Base-by-base conservation (phyloP, 2,113 vertebrate species). In the Carollia perspicillata region DNA sequence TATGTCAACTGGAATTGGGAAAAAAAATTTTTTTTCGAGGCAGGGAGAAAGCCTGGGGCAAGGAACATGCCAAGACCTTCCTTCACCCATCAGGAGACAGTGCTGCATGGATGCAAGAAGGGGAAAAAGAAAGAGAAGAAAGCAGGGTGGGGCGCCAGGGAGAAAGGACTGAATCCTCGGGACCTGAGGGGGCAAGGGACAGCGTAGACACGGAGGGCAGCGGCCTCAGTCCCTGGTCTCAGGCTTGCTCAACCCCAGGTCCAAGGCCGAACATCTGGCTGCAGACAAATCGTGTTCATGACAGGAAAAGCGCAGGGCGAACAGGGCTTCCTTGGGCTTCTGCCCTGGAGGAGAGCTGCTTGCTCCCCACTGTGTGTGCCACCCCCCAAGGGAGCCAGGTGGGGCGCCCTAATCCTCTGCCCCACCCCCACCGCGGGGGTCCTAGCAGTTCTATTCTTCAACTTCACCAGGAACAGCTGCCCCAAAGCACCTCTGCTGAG, bases 141-240 rank as follows among this genome's bases (percentile, higher is more conserved):
- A 74, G 63, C 11, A 17, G 35, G 22, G 37, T 75, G 8, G 44
- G 17, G 35, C 17, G 13, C 8, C 77, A 74, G 47, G 42, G 42
- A 42, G 42, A 42, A 8, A 4, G 42, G 42, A 42, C 42, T 42
- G 42, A 42, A 5, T 42, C 42, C 42, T 42, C 42, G 8, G 42
- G 42, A 42, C 42, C 5, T 42, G 42, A 42, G 42, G 42, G 8
- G 42, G 42, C 42, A 42, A 42, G 42, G 42, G 42, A 42, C 5
- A 42, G 42, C 5, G 42, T 42, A 8, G 42, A 42, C 42, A 42
- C 4, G 20, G 28, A 14, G 44, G 5, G 18, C 49, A 84, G 37
- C 12, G 28, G 2, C 58, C 28, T 13, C 4, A 0, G 40, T 4
- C 1, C 17, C 84, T 3, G 44, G 63, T 35, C 20, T 0, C 8